Evolutionary conservation across 2,113 vertebrate species (phyloP), one percentile per base, ranked within the genome.

Genomic region (Menura novaehollandiae): DNA sequence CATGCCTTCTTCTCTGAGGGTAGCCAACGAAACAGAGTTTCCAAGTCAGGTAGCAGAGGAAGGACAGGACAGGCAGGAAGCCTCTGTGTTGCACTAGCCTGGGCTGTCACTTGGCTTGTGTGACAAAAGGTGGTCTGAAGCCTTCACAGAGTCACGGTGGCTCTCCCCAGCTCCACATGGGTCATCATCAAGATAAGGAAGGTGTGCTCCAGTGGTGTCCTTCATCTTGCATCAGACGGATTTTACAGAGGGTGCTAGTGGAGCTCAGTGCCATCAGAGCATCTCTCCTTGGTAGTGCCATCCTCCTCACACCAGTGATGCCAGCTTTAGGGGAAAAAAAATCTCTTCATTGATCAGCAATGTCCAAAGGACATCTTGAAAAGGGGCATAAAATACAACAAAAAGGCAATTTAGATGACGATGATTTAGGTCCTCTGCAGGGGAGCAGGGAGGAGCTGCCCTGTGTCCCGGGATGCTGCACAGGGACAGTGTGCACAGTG

Each of bases 401-500:
- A 37, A n/a, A 55, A 71, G 43, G 15, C 33, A 7, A 26, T 51
- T 75, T 35, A 39, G 33, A 10, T 55, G 78, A 18, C 2, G 3
- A 9, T 58, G 0, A 2, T 5, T 41, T 23, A 33, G 39, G 33
- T 18, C 4, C 7, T 46, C 15, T 28, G 3, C 10, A 59, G 37
- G 0, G 1, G 30, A 69, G 35, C 35, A 51, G 72, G 41, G 39
- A n/a, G 46, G 37, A 78, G 32, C 33, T 59, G n/a, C 16, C 19
- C 19, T 24, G 13, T 32, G n/a, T 32, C 37, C 37, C 1, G 7
- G 46, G 9, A 2, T 33, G 67, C n/a, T 56, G 76, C 13, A 17
- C 19, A 28, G 20, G 22, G 24, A 3, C 13, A 12, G 28, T 9
- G 32, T 49, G 41, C 26, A 7, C 1, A 3, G 35, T 33, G 35